Evolutionary conservation across 2,888 invertebrate species (phyloP).

Genomic region (Drosophila engyochracea): DNA sequence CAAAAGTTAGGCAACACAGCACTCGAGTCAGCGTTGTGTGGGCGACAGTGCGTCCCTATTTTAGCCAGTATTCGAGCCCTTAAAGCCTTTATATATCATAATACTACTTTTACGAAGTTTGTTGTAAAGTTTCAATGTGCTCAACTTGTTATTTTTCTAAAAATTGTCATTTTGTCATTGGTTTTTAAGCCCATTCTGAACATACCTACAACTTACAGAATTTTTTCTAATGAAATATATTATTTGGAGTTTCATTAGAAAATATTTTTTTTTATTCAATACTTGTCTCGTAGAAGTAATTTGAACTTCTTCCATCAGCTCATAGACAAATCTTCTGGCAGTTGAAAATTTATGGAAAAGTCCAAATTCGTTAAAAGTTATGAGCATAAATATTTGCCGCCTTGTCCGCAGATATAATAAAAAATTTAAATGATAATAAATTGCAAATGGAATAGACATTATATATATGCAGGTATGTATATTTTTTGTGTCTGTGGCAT

Average conservation of each 20-base stretch:
- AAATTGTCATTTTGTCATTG: neutral
- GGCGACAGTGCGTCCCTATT: slow-evolving; percentile 45
- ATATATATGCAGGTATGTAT: slow-evolving; percentile 3
- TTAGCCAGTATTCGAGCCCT: slow-evolving; percentile 9
- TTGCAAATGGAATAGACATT: slow-evolving; percentile 54
- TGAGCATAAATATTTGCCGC: slow-evolving; percentile 17
- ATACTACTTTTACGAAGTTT: slow-evolving; percentile 27
- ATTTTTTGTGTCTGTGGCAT: slow-evolving; percentile 32
- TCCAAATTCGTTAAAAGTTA: slow-evolving; percentile 37
- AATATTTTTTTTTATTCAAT: neutral
- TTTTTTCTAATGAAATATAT: neutral
- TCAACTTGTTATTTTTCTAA: neutral
- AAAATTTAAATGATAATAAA: slow-evolving; percentile 70
- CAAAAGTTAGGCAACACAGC: slow-evolving; percentile 34
- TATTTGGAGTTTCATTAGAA: neutral
- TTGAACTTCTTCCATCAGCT: neutral
- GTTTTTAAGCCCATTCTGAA: neutral
- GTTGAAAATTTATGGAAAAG: slow-evolving; percentile 15
- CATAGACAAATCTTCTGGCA: neutral
- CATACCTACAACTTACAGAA: neutral
- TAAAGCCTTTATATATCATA: slow-evolving; percentile 36
- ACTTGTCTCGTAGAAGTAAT: neutral
- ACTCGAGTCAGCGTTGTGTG: slow-evolving; percentile 31
- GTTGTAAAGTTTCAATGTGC: slow-evolving; percentile 23
- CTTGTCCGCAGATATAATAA: slow-evolving; percentile 40